A percentile compares a stretch with the other conserved stretches of the same genome.
phyloP scores from a whole-genome alignment of 2,113 vertebrate genomes.

The Passer domesticus region DNA sequence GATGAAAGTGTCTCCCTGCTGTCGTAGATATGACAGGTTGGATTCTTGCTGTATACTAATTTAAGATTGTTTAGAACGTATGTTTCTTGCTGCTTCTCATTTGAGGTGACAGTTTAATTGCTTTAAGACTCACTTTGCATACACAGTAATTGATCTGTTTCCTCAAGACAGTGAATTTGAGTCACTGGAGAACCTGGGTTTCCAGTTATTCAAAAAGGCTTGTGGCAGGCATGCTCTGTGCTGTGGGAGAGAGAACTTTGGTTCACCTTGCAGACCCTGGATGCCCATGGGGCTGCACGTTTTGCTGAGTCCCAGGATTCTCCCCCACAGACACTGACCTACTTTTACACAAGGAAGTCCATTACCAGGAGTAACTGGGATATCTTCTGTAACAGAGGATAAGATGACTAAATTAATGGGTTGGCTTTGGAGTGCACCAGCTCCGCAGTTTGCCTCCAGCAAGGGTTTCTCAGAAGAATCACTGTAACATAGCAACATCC shows the following conservation, averaged over 20 bases:
- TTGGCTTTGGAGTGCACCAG: background rate
- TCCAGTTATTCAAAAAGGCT: background rate
- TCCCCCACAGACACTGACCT: background rate
- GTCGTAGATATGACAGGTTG: background rate
- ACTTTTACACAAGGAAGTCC: background rate
- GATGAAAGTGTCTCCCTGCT: background rate
- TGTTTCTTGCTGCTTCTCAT: background rate
- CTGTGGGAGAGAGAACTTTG: background rate
- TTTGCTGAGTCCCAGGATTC: background rate
- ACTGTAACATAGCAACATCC: background rate
- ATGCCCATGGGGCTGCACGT: background rate
- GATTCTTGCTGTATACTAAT: background rate
- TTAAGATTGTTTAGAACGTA: background rate
- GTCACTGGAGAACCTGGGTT: background rate
- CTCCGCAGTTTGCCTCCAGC: background rate
- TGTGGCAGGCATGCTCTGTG: rapidly evolving
- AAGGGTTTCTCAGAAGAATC: background rate
- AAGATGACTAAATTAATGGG: background rate
- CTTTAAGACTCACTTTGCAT: background rate
- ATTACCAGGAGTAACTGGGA: background rate
- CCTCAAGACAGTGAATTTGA: background rate
- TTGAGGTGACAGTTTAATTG: background rate
- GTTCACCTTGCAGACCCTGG: background rate
- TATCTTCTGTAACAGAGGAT: background rate
- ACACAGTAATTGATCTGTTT: background rate